phyloP scores from a whole-genome alignment of 2,888 invertebrate genomes.

The Ceriagrion tenellum region DNA sequence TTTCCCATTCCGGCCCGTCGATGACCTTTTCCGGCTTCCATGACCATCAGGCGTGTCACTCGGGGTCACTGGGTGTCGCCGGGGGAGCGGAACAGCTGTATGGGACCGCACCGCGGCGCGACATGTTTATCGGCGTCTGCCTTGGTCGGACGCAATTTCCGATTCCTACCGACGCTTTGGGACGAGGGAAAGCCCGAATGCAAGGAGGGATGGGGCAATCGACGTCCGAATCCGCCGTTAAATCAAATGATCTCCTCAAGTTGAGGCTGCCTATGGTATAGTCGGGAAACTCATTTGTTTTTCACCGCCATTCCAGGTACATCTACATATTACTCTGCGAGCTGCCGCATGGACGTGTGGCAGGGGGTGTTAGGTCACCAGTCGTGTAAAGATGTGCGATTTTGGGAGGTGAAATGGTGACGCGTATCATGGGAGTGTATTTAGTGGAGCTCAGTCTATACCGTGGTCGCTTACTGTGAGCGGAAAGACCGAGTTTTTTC shows the following conservation, averaged over 20 bases:
- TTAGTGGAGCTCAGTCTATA: too few relatives aligned
- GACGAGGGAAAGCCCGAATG: neutral
- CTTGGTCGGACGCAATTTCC: neutral
- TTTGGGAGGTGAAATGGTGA: too few relatives aligned
- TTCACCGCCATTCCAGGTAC: too few relatives aligned
- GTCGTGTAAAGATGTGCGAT: too few relatives aligned
- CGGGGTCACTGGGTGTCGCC: slow-evolving; percentile 33
- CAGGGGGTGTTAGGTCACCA: too few relatives aligned
- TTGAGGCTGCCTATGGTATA: too few relatives aligned
- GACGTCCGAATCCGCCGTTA: neutral
- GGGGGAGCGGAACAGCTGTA: slow-evolving; percentile 24
- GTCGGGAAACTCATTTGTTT: too few relatives aligned
- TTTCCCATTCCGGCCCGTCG: neutral
- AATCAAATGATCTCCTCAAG: neutral
- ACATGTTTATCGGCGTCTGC: neutral
- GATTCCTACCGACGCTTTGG: neutral
- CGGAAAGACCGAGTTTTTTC: too few relatives aligned
- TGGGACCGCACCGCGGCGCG: neutral
- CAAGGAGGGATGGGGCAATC: neutral
- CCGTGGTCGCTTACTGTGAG: too few relatives aligned
- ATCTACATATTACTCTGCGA: too few relatives aligned
- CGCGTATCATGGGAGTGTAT: too few relatives aligned
- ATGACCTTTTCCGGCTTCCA: slow-evolving; percentile 50
- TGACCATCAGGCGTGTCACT: slow-evolving; percentile 4
- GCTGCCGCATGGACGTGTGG: too few relatives aligned